Conservation (phyloP, 2,797 vertebrate genomes). For the Alauda arvensis region DNA sequence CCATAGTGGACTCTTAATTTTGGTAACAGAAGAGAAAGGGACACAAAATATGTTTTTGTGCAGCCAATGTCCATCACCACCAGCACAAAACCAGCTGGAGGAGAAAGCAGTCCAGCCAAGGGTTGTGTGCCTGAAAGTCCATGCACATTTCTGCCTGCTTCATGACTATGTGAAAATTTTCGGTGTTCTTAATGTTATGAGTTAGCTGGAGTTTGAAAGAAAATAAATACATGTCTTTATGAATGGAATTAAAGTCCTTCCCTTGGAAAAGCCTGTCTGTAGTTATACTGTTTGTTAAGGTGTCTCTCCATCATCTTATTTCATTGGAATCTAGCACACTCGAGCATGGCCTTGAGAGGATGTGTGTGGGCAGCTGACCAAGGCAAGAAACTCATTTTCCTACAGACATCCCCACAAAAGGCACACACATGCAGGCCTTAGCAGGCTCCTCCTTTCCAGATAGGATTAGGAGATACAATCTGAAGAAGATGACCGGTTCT, state of each 20-base stretch:
- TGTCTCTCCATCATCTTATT: background rate
- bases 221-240: background rate
- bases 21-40: background rate
- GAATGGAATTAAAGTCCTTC: conserved; percentile 43
- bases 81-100: background rate
- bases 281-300: background rate
- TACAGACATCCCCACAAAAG: background rate
- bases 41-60: background rate
- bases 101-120: background rate
- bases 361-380: background rate
- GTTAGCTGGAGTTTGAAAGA: conserved; percentile 22
- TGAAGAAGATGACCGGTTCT: background rate
- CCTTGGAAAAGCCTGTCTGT: background rate
- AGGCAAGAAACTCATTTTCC: background rate
- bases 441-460: background rate
- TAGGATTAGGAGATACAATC: background rate
- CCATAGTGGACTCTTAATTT: background rate
- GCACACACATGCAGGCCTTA: background rate
- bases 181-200: background rate
- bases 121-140: background rate
- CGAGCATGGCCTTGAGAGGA: background rate
- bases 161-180: background rate
- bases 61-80: background rate
- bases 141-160: background rate
- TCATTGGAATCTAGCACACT: background rate